Conservation (phyloP, 2,888 invertebrate species). For the Sinelater perroti region DNA sequence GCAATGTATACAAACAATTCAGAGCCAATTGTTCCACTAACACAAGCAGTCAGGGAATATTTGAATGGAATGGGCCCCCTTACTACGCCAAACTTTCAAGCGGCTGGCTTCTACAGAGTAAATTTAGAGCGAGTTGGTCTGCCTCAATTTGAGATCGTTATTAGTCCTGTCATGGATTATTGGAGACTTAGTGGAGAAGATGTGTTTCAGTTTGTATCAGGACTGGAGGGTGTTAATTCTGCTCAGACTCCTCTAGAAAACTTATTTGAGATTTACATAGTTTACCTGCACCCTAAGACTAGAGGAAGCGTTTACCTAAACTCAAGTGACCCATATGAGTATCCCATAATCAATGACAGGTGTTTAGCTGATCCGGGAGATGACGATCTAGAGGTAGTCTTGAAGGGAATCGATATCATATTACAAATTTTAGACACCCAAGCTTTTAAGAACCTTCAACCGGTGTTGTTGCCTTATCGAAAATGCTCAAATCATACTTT, state of each 20-base stretch:
- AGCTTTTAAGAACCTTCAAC: constrained; percentile 67
- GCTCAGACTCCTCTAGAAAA: background rate
- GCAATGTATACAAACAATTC: constrained; percentile 35
- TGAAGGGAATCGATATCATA: constrained; percentile 65
- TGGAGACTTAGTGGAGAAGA: constrained; percentile 5
- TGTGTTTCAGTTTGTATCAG: too few species aligned
- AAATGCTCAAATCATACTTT: constrained; percentile 62
- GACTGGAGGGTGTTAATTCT: background rate
- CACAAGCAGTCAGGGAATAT: constrained; percentile 38
- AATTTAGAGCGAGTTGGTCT: constrained; percentile 6
- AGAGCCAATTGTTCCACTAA: constrained; percentile 7
- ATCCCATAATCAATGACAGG: constrained; percentile 48
- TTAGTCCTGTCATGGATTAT: constrained; percentile 25
- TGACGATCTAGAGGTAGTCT: constrained; percentile 70
- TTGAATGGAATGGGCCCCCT: constrained; percentile 41
- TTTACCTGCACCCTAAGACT: constrained; percentile 47
- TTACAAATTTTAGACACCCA: constrained; percentile 58
- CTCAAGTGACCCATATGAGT: constrained; percentile 48
- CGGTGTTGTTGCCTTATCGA: constrained; percentile 61
- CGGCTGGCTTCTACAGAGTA: constrained; percentile 25
- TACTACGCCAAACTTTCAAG: constrained; percentile 36
- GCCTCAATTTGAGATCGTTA: constrained; percentile 38
- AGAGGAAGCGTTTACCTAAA: constrained; percentile 46
- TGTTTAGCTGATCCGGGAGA: constrained; percentile 59
- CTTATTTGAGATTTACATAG: background rate